Evolutionary conservation across 2,113 vertebrate genomes (phyloP).

Genomic region (Arenaria interpres): DNA sequence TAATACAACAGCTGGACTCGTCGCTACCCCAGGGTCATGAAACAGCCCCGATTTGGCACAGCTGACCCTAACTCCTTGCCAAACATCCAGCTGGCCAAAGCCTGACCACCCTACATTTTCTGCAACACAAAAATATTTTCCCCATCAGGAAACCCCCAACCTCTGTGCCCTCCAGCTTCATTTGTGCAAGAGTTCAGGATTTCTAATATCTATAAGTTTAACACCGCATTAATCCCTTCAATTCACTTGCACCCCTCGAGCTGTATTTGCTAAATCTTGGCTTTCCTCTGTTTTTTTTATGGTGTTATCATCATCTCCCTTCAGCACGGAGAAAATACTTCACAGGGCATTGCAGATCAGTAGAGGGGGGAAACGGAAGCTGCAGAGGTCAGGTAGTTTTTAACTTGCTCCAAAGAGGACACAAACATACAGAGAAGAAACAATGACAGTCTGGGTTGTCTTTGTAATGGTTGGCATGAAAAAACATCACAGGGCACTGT

Average conservation of each 20-base stretch:
- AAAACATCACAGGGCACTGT: neutral
- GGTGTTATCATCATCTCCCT: neutral
- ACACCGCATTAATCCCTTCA: neutral
- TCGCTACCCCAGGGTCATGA: accelerated
- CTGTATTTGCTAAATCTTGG: neutral
- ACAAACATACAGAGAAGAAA: neutral
- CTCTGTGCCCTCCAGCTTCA: neutral
- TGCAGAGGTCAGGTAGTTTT: neutral
- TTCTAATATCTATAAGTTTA: neutral
- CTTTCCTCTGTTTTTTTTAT: neutral
- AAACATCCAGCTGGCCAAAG: neutral
- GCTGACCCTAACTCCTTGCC: neutral
- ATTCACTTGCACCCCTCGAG: neutral
- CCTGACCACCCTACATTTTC: neutral
- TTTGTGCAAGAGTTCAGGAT: neutral
- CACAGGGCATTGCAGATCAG: neutral
- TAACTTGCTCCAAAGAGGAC: neutral
- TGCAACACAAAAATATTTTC: neutral
- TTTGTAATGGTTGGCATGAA: neutral
- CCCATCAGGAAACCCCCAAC: neutral
- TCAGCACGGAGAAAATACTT: no score
- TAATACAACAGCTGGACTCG: neutral
- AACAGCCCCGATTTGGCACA: neutral
- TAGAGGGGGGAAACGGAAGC: neutral
- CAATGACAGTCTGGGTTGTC: neutral